Conservation (phyloP, 2,797 vertebrate species). For the Sphenopsis melanotis region DNA sequence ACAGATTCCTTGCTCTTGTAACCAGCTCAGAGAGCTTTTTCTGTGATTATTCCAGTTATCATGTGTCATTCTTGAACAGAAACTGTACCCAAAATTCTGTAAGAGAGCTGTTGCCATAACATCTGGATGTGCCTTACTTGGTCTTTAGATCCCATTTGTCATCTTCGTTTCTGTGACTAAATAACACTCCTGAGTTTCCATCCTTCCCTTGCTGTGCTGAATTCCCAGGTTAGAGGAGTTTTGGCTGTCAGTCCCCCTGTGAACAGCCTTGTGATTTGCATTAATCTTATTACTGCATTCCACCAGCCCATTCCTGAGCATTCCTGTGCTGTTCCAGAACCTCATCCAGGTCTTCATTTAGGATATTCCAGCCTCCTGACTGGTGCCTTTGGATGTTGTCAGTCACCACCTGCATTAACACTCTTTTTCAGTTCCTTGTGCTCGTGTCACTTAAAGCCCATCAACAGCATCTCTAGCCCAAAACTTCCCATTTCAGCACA, state of each 20-base stretch:
- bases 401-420: neutral
- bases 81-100: neutral
- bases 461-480: neutral
- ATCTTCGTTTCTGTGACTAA: neutral
- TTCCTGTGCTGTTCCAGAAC: neutral
- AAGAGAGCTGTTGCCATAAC: neutral
- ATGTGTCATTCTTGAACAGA: neutral
- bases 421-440: neutral
- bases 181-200: neutral
- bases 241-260: neutral
- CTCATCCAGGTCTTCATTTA: neutral
- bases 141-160: neutral
- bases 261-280: slow-evolving; percentile 9
- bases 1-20: neutral
- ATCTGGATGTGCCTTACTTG: slow-evolving; percentile 4
- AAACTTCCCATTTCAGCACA: neutral
- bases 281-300: slow-evolving; percentile 25
- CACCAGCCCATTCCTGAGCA: neutral
- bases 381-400: neutral
- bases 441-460: neutral
- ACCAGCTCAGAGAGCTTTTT: neutral
- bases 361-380: neutral
- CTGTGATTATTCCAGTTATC: neutral
- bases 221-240: neutral
- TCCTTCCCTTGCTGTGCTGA: neutral